Evolutionary conservation across 2,113 vertebrate species (phyloP).

Genomic region (Xiphorhynchus elegans): DNA sequence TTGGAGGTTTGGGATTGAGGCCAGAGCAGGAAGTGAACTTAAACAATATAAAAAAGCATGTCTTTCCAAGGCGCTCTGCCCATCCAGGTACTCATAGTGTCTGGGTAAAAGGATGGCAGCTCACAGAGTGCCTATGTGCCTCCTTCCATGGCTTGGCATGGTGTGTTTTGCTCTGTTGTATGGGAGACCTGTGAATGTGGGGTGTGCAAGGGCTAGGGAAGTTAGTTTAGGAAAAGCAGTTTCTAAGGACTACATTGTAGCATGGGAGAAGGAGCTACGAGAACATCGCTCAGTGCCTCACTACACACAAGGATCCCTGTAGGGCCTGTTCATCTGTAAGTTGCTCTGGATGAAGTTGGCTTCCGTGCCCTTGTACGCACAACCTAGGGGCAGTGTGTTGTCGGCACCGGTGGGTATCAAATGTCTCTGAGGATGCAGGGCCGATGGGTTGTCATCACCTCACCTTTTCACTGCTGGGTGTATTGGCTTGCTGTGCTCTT

Average conservation of each 20-base stretch:
- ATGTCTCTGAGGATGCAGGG: neutral
- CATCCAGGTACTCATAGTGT: neutral
- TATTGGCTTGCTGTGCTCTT: neutral
- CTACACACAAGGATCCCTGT: neutral
- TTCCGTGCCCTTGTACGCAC: neutral
- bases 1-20: neutral
- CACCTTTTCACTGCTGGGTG: neutral
- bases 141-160: neutral
- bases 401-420: fast-evolving
- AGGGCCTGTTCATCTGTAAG: neutral
- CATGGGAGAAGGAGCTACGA: neutral
- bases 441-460: neutral
- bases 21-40: neutral
- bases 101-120: neutral
- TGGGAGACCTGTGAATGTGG: neutral
- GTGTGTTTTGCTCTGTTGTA: neutral
- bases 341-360: neutral
- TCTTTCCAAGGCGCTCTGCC: neutral
- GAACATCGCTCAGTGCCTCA: neutral
- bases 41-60: neutral
- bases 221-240: neutral
- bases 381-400: neutral
- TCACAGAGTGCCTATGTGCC: neutral
- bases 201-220: neutral
- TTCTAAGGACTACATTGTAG: neutral